Base-by-base conservation (phyloP, 2,113 vertebrate species). In the Prinia subflava region DNA sequence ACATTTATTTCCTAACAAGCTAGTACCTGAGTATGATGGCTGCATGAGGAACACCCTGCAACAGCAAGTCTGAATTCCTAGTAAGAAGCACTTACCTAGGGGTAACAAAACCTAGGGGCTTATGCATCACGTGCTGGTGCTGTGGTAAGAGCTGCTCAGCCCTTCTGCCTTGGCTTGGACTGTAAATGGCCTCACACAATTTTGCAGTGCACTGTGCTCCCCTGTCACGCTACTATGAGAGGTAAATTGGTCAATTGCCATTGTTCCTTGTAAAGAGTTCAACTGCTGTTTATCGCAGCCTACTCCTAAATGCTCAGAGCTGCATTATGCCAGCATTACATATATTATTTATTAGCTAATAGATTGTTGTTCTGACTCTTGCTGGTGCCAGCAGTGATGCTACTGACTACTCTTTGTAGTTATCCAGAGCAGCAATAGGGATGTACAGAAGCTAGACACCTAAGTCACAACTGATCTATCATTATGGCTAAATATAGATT, bases 261-360 rank as follows among this genome's bases (percentile, higher is more conserved):
- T n/a, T 28, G 67, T 3, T 87, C 74, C 50, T 62, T 55, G 46
- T 22, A 52, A 80, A 85, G 64, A 69, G 65, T 91, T 75, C 67
- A 74, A 64, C 10, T 82, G 62, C 64, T 87, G 44, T 68, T 73
- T 89, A 84, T 86, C 12, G 3, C 47, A 79, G 62, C 78, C 71
- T 55, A 25, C 44, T 92, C 73, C 75, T 92, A 75, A 83, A 92
- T 52, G 75, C 71, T 87, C n/a, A 41, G 44, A 83, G 31, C 68
- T 83, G 83, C 80, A 85, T 91, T 85, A 95, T 41, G 49, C 64
- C 75, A 91, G 53, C 4, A 5, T 75, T 86, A 90, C 65, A 91
- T 87, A 67, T 83, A 95, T 94, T 90, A 95, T 94, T 91, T 94
- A 92, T 94, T 87, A 83, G 77, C 59, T 90, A 81, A 94, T 91